Percentiles rank a stretch among this genome's conserved stretches.
Conservation (phyloP, 23 tunicate genomes). For the Clavelina lepadiformis region DNA sequence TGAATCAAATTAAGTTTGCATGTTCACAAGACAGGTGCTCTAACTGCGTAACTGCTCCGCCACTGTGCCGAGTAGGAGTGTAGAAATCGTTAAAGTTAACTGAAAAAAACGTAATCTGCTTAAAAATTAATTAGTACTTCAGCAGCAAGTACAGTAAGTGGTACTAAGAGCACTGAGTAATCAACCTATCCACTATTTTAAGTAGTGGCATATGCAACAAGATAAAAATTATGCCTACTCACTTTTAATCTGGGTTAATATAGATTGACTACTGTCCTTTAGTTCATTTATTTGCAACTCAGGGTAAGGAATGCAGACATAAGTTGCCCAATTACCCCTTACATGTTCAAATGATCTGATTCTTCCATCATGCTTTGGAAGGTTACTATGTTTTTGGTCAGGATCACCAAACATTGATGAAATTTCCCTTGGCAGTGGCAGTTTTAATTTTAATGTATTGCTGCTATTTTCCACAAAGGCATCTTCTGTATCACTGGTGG, state of each 20-base stretch:
- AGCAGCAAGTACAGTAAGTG: too few relatives aligned
- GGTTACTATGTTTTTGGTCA: neutral
- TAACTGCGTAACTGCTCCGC: too few relatives aligned
- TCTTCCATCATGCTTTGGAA: constrained; percentile 16
- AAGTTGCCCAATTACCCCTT: constrained; percentile 46
- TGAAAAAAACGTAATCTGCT: too few relatives aligned
- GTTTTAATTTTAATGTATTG: neutral
- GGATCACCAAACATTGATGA: neutral
- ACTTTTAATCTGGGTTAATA: too few relatives aligned
- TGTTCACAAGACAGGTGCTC: too few relatives aligned
- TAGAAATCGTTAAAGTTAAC: too few relatives aligned
- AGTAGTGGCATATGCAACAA: neutral
- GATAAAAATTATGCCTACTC: neutral
- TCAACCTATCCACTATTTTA: neutral
- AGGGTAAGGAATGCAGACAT: constrained; percentile 19
- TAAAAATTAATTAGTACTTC: too few relatives aligned
- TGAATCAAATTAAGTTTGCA: too few relatives aligned
- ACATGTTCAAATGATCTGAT: constrained; percentile 27
- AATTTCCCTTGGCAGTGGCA: constrained; percentile 17
- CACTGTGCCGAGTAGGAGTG: too few relatives aligned
- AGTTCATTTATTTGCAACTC: neutral
- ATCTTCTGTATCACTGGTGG: too few relatives aligned
- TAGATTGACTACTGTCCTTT: too few relatives aligned
- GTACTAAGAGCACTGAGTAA: too few relatives aligned
- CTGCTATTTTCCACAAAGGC: neutral